Percentiles rank a stretch among this genome's conserved stretches.
phyloP scores from a whole-genome alignment of 2,113 vertebrate genomes.

The Hydropotes inermis region DNA sequence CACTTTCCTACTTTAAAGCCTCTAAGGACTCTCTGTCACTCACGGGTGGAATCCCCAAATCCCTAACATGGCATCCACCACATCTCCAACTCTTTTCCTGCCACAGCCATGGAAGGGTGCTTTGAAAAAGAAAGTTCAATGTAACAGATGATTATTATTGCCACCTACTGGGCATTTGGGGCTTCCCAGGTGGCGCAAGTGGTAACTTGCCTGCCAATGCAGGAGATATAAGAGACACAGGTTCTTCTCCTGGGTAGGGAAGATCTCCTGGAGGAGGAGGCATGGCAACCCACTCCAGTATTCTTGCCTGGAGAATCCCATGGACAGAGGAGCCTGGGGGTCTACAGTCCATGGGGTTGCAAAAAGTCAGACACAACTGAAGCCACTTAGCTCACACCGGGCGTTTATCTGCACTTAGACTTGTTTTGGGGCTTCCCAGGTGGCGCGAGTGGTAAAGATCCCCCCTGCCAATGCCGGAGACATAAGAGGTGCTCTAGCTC shows the following conservation, averaged over 20 bases:
- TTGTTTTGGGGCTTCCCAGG: neutral
- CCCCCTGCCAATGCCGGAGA: neutral
- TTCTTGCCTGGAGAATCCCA: neutral
- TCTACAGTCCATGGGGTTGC: neutral
- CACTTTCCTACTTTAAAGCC: neutral
- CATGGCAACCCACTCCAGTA: neutral
- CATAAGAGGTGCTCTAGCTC: neutral
- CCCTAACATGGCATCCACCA: neutral
- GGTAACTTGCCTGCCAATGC: neutral
- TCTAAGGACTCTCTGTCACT: neutral
- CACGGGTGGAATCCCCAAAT: neutral
- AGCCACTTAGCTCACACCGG: neutral
- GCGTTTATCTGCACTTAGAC: neutral
- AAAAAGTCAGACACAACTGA: neutral
- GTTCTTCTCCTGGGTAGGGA: neutral
- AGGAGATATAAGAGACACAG: neutral
- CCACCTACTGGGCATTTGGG: neutral
- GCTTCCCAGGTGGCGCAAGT: neutral
- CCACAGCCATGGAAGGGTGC: neutral
- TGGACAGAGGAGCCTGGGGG: neutral
- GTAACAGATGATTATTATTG: neutral
- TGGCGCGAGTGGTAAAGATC: neutral
- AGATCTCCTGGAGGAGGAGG: neutral
- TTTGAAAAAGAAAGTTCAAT: conserved; percentile 30
- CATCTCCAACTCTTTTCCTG: neutral